These are phyloP conservation scores for Tenthredo scrophulariae DNA, from an alignment of 2,888 invertebrate species.

Conservation along the genomic window DNA sequence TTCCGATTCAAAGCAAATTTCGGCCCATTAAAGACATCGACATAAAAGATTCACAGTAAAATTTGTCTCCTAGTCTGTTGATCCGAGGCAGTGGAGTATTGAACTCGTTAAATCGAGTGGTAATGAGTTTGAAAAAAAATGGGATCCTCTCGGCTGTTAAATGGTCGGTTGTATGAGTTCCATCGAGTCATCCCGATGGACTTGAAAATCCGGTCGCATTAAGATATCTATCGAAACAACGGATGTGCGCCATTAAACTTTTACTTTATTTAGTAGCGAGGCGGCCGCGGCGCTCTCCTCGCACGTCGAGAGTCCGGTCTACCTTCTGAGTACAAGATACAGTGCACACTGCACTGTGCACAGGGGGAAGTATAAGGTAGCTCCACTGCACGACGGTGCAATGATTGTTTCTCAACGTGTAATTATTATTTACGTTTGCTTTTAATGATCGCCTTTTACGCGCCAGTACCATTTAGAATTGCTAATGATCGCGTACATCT, in stretches of 20 bases:
- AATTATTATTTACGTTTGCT: slow-evolving; percentile 71
- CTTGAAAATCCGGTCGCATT: slow-evolving; percentile 78
- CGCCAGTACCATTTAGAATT: slow-evolving; percentile 68
- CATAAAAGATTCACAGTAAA: neutral
- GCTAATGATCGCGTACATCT: slow-evolving; percentile 65
- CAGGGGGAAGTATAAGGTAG: slow-evolving; percentile 1
- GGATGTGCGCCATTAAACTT: slow-evolving; percentile 77
- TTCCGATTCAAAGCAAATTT: neutral
- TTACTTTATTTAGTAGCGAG: slow-evolving; percentile 73
- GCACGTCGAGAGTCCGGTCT: slow-evolving; percentile 57
- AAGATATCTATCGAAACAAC: slow-evolving; percentile 77
- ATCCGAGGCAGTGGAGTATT: slow-evolving; percentile 54
- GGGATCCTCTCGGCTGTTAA: slow-evolving; percentile 34
- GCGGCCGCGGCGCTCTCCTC: slow-evolving; percentile 58
- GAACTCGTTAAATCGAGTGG: slow-evolving; percentile 69
- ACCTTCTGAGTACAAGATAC: slow-evolving; percentile 8
- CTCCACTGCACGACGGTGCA: slow-evolving; percentile 11
- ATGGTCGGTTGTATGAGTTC: slow-evolving; percentile 55
- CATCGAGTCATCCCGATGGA: slow-evolving; percentile 71
- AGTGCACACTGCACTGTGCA: neutral
- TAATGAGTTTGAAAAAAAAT: slow-evolving; percentile 13
- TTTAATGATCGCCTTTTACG: slow-evolving; percentile 63
- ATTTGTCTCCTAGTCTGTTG: neutral
- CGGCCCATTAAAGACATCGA: neutral
- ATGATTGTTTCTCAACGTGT: slow-evolving; percentile 67